Evolutionary conservation across 2,797 vertebrate species (phyloP), one percentile per base, ranked within the genome.

Genomic region (Pempheris klunzingeri): DNA sequence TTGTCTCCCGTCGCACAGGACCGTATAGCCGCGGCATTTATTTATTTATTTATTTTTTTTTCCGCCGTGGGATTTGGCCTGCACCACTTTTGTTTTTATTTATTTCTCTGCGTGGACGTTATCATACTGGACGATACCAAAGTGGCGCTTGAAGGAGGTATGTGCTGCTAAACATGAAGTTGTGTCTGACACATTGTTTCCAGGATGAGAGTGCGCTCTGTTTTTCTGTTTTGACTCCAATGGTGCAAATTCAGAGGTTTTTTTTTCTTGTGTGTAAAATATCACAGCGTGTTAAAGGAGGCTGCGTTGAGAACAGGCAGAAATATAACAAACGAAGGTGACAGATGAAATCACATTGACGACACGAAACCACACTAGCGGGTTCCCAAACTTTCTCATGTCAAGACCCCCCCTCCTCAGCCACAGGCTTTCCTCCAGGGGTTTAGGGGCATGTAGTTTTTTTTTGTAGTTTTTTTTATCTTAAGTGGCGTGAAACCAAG

Each of bases 121-220:
- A 71, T 65, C 77, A 80, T 7, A 61, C 84, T 61, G 90, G 90
- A 90, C 81, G 87, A 82, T 63, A 90, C 85, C 94, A 93, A 92
- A 94, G 94, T 94, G 94, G 94, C 95, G 90, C 90, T 91, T 79
- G 87, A 87, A 92, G 87, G 92, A 90, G 93, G 94, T 95, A 93
- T 30, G 93, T 93, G 83, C 57, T 73, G n/a, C 60, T 15, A 7
- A 70, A 85, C 78, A 43, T 55, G 22, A 85, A 89, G 76, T 88
- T 89, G 64, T 52, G 39, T 83, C 5, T 76, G 62, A 55, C 30
- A 86, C 71, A 49, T 65, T 44, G 82, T 87, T 80, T 80, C 67
- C 67, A 34, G 50, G 47, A 7, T 50, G 77, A 50, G 59, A 46
- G 73, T 58, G 71, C 60, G 65, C 77, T 77, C 46, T 53, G 46